Base-by-base conservation (phyloP, 2,113 vertebrate species). In the Labrus mixtus region DNA sequence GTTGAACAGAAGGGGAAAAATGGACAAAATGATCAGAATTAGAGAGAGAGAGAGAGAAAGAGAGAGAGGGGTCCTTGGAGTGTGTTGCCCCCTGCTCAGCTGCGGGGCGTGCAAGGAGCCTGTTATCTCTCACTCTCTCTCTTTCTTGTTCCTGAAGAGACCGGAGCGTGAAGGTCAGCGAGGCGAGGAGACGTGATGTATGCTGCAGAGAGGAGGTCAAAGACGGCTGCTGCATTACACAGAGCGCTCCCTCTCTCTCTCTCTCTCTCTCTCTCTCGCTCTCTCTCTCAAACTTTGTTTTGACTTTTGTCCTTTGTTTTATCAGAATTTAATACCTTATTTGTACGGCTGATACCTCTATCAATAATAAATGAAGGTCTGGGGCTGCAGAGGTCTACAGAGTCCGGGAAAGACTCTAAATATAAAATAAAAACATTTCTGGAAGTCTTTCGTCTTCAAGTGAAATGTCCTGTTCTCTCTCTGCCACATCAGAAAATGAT, bases 361-460 rank as follows among this genome's bases (percentile, higher is more conserved):
- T 76, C 10, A 68, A 55, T 76, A 68, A 46, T 29, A 37, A 17
- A 53, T 57, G 33, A 71, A 8, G 22, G 53, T 64, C 36, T 69
- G 45, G 46, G 53, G 57, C 37, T 22, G 46, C 46, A 53, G 51
- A 55, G 9, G 1, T 22, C 13, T 53, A 16, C 15, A n/a, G 4
- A 20, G 9, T 33, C 15, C 15, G 39, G 19, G 29, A 33, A 33
- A 33, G 29, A 33, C 36, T 53, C 10, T 5, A 50, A 65, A 48
- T 36, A 19, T 0, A 48, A 70, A 36, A 1, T 41, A 36, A 58
- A 17, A 17, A n/a, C 25, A 55, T 55, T 55, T 43, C 3, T 12
- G 15, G 45, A 46, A 6, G 15, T 6, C 3, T 45, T 8, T 1
- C 3, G 4, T 41, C 39, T 43, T 43, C 13, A 43, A 43, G 41